Percentiles rank a stretch among this genome's conserved stretches.
phyloP scores from a whole-genome alignment of 2,888 invertebrate genomes.

The Platypus cylindrus region DNA sequence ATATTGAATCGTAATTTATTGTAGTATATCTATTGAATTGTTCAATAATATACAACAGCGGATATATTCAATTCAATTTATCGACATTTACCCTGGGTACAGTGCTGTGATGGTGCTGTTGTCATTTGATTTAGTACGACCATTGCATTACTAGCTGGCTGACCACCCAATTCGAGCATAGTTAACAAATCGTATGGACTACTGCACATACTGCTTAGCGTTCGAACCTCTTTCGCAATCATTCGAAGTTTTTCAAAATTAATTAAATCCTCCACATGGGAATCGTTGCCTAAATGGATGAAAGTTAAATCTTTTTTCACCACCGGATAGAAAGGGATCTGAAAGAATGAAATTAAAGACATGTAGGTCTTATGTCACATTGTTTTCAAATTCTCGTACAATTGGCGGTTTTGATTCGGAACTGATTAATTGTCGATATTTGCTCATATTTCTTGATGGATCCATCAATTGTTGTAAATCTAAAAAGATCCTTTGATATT shows the following conservation, averaged over 20 bases:
- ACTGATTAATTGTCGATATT: slow-evolving; percentile 88
- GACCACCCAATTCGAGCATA: slow-evolving; percentile 73
- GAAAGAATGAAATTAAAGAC: slow-evolving; percentile 12
- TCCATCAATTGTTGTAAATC: slow-evolving; percentile 96
- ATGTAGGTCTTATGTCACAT: background rate
- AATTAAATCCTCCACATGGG: slow-evolving; percentile 73
- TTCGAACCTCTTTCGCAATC: slow-evolving; percentile 92
- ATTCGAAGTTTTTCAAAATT: slow-evolving; percentile 98
- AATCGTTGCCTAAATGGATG: slow-evolving; percentile 94
- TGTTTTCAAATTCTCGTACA: slow-evolving; percentile 37
- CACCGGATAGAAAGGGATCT: slow-evolving; percentile 82
- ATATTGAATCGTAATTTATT: no score
- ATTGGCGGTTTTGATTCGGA: slow-evolving; percentile 78
- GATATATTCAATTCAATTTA: slow-evolving; percentile 1
- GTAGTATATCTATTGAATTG: no score
- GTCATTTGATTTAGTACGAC: slow-evolving; percentile 79
- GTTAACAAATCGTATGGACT: slow-evolving; percentile 81
- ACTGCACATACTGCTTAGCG: slow-evolving; percentile 88
- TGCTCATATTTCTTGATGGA: slow-evolving; percentile 97
- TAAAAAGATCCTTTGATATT: slow-evolving; percentile 86
- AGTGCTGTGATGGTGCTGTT: slow-evolving; percentile 50
- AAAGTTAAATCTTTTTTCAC: slow-evolving; percentile 94
- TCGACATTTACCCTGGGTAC: slow-evolving; percentile 33
- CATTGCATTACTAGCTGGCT: slow-evolving; percentile 79
- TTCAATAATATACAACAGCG: no score